Percentiles rank a stretch among this genome's conserved stretches.
Evolutionary conservation across 2,888 invertebrate genomes (phyloP).

Genomic region (Latheticus oryzae): DNA sequence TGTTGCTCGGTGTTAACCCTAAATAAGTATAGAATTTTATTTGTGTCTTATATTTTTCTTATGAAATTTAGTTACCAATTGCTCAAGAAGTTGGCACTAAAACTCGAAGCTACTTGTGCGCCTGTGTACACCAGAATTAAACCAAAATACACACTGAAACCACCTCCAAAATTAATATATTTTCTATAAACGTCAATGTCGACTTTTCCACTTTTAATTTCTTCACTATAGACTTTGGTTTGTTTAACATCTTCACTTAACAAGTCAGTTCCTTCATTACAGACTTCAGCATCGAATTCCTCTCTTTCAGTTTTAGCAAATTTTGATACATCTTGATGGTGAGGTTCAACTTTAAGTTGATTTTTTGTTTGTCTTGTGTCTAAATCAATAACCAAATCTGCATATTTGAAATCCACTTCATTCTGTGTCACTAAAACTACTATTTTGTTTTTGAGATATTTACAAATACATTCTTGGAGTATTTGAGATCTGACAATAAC

Average conservation of each 20-base stretch:
- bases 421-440: slow-evolving; percentile 56
- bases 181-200: slow-evolving; percentile 6
- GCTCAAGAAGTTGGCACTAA: slow-evolving; percentile 35
- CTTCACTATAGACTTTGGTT: slow-evolving; percentile 27
- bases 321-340: too few species aligned
- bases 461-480: slow-evolving; percentile 54
- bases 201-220: slow-evolving; percentile 26
- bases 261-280: too few species aligned
- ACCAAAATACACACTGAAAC: slow-evolving; percentile 1
- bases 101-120: slow-evolving; percentile 14
- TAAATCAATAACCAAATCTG: slow-evolving; percentile 68
- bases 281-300: too few species aligned
- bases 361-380: too few species aligned
- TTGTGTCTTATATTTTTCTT: too few species aligned
- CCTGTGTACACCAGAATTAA: slow-evolving; percentile 6
- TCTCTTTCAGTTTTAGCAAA: too few species aligned
- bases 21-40: too few species aligned
- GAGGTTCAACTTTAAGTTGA: too few species aligned
- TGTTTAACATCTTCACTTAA: not conserved
- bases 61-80: slow-evolving; percentile 35
- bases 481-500: slow-evolving; percentile 52
- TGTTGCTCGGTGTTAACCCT: too few species aligned
- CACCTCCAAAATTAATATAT: slow-evolving; percentile 30
- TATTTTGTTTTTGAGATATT: slow-evolving; percentile 55
- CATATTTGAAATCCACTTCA: slow-evolving; percentile 54